phyloP scores from a whole-genome alignment of 2,797 vertebrate genomes.

The Cossypha polioptera region DNA sequence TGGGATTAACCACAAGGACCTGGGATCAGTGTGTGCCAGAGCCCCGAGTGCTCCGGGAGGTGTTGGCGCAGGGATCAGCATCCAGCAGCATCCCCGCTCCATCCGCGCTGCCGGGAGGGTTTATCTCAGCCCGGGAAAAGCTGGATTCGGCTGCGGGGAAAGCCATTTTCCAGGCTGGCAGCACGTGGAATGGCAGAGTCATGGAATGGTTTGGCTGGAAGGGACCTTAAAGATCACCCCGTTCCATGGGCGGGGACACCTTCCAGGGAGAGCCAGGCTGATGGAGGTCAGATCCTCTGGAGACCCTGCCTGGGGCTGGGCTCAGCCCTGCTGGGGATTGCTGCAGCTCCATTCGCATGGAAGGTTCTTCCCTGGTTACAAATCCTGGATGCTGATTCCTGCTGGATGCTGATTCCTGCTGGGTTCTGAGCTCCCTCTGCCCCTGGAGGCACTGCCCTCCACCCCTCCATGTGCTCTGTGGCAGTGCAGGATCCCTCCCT shows the following conservation, averaged over 20 bases:
- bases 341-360: not conserved
- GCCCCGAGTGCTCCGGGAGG: accelerated
- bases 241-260: not conserved
- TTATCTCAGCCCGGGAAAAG: not conserved
- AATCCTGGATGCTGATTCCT: not conserved
- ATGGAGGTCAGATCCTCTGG: accelerated
- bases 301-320: not conserved
- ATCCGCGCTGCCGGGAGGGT: not conserved
- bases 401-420: not conserved
- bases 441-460: not conserved
- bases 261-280: not conserved
- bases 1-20: not conserved
- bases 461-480: accelerated
- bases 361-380: not conserved
- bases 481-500: not conserved
- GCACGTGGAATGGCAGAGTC: accelerated
- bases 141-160: not conserved
- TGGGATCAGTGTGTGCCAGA: not conserved
- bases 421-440: not conserved
- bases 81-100: not conserved
- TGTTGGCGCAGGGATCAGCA: accelerated
- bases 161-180: not conserved
- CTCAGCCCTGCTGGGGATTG: too few relatives aligned
- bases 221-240: not conserved
- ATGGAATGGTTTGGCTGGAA: not conserved